phyloP scores from a whole-genome alignment of 2,113 vertebrate genomes.

The Phrynosoma platyrhinos region DNA sequence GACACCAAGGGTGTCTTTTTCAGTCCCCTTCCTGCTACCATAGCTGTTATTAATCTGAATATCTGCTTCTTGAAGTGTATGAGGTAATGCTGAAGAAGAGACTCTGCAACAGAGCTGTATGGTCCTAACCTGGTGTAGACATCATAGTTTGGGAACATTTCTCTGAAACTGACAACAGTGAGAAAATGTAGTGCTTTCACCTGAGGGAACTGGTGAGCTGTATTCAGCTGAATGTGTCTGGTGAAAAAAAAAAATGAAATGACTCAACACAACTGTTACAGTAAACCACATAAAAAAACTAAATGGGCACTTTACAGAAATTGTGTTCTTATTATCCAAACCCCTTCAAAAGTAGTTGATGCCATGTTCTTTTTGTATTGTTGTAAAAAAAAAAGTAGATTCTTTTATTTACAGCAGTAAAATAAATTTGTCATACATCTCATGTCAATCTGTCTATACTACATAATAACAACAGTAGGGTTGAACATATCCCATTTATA shows the following conservation, averaged over 20 bases:
- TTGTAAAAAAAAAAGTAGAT: too few species aligned
- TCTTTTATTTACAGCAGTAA: too few species aligned
- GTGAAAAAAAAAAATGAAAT: background rate
- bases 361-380: too few species aligned
- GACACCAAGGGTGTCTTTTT: too few species aligned
- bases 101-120: background rate
- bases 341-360: background rate
- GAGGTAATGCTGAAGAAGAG: background rate
- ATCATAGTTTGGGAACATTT: background rate
- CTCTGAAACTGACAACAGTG: background rate
- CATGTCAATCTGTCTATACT: too few species aligned
- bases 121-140: background rate
- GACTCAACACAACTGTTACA: background rate
- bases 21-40: too few species aligned
- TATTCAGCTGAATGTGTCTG: background rate
- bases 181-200: constrained; percentile 2
- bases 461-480: too few species aligned
- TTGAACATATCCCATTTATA: too few species aligned
- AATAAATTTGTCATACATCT: too few species aligned
- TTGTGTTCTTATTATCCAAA: constrained; percentile 27
- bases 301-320: constrained; percentile 18
- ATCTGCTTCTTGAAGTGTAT: background rate
- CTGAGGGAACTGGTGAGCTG: background rate
- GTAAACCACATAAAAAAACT: constrained; percentile 33
- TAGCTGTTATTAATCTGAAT: background rate